phyloP scores from a whole-genome alignment of 2,888 invertebrate genomes.

The Acanthosepion lycidas region DNA sequence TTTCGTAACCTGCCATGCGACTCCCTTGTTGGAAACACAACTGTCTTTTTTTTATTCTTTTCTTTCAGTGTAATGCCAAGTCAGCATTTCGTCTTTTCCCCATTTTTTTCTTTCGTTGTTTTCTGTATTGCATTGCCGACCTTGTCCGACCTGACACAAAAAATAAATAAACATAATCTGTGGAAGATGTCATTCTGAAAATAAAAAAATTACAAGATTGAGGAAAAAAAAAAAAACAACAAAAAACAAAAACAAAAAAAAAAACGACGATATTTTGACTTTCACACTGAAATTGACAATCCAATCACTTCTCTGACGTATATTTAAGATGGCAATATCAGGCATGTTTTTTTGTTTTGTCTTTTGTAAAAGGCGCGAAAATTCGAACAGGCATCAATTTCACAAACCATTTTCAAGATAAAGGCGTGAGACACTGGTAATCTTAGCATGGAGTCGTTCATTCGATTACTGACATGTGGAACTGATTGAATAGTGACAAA shows the following conservation, averaged over 20 bases:
- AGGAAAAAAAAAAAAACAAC: background rate
- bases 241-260: background rate
- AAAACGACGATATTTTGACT: background rate
- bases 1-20: background rate
- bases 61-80: background rate
- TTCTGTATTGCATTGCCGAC: background rate
- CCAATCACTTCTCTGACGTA: background rate
- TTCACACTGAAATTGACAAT: background rate
- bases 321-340: background rate
- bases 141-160: background rate
- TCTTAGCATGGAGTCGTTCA: background rate
- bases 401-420: background rate
- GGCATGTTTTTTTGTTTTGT: background rate
- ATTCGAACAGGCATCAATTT: background rate
- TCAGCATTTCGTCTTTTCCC: background rate
- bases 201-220: background rate
- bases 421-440: background rate
- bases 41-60: background rate
- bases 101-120: background rate
- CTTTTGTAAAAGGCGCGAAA: background rate
- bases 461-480: background rate
- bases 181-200: background rate
- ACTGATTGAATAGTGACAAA: slow-evolving; percentile 11
- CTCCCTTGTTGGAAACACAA: background rate
- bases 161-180: background rate